phyloP scores from a whole-genome alignment of 2,113 vertebrate genomes.

The Prinia subflava region DNA sequence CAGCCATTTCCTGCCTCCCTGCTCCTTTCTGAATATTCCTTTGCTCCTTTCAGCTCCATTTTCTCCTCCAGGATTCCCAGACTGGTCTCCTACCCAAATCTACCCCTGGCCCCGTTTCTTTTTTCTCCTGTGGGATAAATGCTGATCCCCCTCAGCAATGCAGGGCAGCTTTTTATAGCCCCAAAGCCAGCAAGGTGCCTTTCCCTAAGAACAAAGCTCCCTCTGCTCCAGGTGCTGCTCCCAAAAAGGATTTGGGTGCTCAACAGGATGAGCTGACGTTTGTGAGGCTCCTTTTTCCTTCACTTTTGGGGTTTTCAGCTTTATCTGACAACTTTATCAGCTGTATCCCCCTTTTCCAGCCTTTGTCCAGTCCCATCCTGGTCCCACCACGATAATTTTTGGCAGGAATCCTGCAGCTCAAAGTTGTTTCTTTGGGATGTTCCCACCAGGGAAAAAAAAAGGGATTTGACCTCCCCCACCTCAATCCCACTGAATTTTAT shows the following conservation, averaged over 20 bases:
- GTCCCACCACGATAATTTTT: background rate
- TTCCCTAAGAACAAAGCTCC: background rate
- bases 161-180: slow-evolving; percentile 28
- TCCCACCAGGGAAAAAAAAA: background rate
- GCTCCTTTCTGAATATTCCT: background rate
- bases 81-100: background rate
- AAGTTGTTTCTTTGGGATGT: background rate
- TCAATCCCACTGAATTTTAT: background rate
- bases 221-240: background rate
- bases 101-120: background rate
- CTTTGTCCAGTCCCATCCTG: background rate
- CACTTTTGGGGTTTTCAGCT: background rate
- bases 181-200: background rate
- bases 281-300: background rate
- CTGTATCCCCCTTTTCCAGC: background rate
- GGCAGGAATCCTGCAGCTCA: background rate
- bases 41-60: background rate
- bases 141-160: background rate
- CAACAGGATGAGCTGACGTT: background rate
- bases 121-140: background rate
- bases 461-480: background rate
- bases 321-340: background rate
- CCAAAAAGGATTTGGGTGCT: background rate
- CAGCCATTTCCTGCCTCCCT: slow-evolving; percentile 21
- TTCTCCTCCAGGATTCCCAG: background rate